phyloP scores from a whole-genome alignment of 2,797 vertebrate species.

The Holocentrus rufus region DNA sequence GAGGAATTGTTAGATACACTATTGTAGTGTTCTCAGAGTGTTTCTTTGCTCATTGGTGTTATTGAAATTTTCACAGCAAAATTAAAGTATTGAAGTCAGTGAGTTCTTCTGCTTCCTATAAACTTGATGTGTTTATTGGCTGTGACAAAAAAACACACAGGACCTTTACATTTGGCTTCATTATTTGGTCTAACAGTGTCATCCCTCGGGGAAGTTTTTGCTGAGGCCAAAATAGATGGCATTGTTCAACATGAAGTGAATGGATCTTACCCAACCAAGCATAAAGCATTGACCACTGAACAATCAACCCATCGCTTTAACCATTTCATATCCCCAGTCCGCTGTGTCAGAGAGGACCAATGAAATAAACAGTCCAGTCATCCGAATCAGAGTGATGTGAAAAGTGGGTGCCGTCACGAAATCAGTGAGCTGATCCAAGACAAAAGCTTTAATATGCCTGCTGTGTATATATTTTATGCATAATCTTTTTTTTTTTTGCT shows the following conservation, averaged over 20 bases:
- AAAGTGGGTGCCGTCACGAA: background rate
- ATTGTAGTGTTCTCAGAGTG: background rate
- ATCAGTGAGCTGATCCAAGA: slow-evolving; percentile 5
- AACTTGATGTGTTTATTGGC: background rate
- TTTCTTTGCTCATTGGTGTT: background rate
- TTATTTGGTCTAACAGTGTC: background rate
- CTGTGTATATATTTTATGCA: slow-evolving; percentile 8
- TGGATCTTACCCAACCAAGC: too few relatives aligned
- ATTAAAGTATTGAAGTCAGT: background rate
- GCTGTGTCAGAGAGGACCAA: background rate
- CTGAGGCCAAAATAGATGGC: too few relatives aligned
- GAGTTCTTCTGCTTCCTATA: background rate
- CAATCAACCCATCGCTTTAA: background rate
- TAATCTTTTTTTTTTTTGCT: slow-evolving; percentile 15
- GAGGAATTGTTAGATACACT: background rate
- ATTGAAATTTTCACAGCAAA: background rate
- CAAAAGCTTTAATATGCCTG: slow-evolving; percentile 13
- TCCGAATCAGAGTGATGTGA: background rate
- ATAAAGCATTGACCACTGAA: background rate
- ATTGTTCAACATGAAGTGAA: too few relatives aligned
- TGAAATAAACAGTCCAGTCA: background rate
- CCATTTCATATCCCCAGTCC: background rate
- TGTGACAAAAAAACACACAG: background rate
- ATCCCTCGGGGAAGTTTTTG: background rate
- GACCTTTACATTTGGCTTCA: too few relatives aligned